A percentile compares a stretch with the other conserved stretches of the same genome.
These are phyloP conservation scores for Rotaria magnacalcarata DNA, from an alignment of 2,888 invertebrate genomes.

Conservation along the genomic window DNA sequence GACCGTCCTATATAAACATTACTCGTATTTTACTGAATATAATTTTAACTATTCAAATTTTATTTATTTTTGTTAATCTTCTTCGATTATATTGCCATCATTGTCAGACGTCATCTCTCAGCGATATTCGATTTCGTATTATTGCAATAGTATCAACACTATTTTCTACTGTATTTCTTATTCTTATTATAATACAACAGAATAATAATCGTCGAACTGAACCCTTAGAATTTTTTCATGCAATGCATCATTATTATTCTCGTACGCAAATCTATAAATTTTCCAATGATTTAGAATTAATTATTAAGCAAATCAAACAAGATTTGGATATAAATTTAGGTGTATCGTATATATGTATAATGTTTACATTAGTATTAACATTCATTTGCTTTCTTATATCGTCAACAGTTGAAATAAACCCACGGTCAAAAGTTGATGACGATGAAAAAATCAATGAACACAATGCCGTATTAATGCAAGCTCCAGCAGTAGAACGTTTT, in stretches of 20 bases:
- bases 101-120: neutral
- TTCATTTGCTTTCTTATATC: neutral
- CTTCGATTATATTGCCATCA: neutral
- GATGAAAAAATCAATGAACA: neutral
- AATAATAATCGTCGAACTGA: neutral
- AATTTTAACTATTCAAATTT: neutral
- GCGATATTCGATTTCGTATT: neutral
- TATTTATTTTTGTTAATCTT: neutral
- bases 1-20: neutral
- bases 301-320: neutral
- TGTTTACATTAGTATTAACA: neutral
- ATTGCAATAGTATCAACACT: neutral
- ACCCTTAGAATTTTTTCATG: neutral
- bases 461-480: neutral
- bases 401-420: neutral
- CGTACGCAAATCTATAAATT: neutral
- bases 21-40: neutral
- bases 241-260: neutral
- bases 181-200: neutral
- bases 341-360: neutral
- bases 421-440: neutral
- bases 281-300: neutral
- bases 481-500: neutral
- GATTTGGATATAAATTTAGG: neutral
- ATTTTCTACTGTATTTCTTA: neutral